Percentiles rank a stretch among this genome's conserved stretches.
phyloP scores from a whole-genome alignment of 1,140 invertebrate species.

The Neoseiulus cucumeris region DNA sequence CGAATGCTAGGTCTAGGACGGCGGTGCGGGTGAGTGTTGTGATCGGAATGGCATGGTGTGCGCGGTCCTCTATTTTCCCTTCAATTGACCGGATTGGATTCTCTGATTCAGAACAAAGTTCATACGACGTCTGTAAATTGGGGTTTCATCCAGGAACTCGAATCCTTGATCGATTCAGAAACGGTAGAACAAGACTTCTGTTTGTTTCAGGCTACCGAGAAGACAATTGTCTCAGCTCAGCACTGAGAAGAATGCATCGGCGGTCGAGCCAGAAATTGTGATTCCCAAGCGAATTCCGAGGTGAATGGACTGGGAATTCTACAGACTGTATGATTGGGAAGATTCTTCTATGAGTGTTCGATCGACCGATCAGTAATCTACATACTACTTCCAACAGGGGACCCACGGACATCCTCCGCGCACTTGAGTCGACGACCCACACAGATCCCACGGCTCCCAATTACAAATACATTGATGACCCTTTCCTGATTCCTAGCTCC shows the following conservation, averaged over 20 bases:
- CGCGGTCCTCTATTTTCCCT: too few relatives aligned
- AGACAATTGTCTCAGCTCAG: background rate
- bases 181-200: too few relatives aligned
- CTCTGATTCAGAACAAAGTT: too few relatives aligned
- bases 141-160: too few relatives aligned
- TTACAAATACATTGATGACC: slow-evolving; percentile 76
- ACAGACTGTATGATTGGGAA: background rate
- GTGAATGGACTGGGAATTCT: background rate
- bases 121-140: too few relatives aligned
- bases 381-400: slow-evolving; percentile 28
- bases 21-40: too few relatives aligned
- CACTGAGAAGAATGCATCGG: background rate
- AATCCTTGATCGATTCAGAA: too few relatives aligned
- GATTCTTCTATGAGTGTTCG: background rate
- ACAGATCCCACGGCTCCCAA: slow-evolving; percentile 52
- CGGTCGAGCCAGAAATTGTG: background rate
- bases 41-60: too few relatives aligned
- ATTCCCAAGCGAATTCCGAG: background rate
- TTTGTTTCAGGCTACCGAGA: background rate
- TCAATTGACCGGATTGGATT: too few relatives aligned
- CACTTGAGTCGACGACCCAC: slow-evolving; percentile 22
- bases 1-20: too few relatives aligned
- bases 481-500: slow-evolving; percentile 59
- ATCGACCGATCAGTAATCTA: background rate
- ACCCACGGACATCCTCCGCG: slow-evolving; percentile 52